Base-by-base conservation (phyloP, 2,797 vertebrate species). In the Buceros bicornis region DNA sequence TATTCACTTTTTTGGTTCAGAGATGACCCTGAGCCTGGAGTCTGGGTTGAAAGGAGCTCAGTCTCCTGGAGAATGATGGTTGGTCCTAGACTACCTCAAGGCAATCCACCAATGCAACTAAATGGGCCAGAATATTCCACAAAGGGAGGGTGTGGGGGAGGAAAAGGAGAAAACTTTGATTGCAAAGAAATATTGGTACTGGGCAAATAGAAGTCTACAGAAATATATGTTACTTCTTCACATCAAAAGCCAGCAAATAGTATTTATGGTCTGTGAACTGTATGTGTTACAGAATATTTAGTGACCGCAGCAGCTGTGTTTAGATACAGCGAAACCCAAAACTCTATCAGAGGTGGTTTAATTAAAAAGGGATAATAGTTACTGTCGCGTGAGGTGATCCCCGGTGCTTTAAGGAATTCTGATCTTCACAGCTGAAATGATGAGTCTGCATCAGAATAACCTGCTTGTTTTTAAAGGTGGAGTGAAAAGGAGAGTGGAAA, bases 291-390 rank as follows among this genome's bases (percentile, higher is more conserved):
- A 69, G 69, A 83, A 47, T 86, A 65, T 72, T 66, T 57, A 54
- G 42, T 78, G 82, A 82, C 26, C 31, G n/a, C 31, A 71, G 90
- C 84, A 89, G 71, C 67, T 91, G 45, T 74, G 61, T 92, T 95
- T 92, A 83, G 57, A 69, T 85, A 64, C 80, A 71, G 43, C n/a
- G 50, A 67, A 31, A 89, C n/a, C 37, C 29, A 83, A 83, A 86
- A 43, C 16, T 79, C 64, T 65, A 13, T 54, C 29, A 28, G 15
- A 64, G 43, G 6, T 4, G 4, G 11, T 74, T 73, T 79, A 66
- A 40, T 11, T 20, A 5, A 31, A 74, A 45, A 40, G 16, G 5
- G 7, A 8, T 79, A 47, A 31, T 56, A 42, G 66, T 62, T 85
- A 43, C 62, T 93, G 24, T 91, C 31, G 13, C 26, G 19, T 60